Conservation (phyloP, 2,113 vertebrate species). For the Mesembrinibis cayennensis region DNA sequence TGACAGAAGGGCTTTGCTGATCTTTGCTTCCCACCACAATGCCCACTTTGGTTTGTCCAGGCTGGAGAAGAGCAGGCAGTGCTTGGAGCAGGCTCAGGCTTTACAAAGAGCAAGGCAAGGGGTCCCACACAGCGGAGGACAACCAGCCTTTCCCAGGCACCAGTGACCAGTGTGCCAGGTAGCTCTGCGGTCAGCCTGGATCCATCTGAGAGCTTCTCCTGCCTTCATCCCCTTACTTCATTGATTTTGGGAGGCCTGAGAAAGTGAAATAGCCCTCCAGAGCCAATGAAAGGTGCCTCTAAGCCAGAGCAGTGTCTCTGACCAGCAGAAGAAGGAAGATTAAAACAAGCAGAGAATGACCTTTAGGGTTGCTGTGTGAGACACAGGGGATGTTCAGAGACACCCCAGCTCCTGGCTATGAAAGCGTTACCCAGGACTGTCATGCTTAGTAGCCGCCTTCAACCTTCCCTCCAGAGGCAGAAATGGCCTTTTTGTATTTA, state of each 20-base stretch:
- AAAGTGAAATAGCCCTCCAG: background rate
- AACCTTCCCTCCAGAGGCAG: background rate
- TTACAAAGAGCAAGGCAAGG: background rate
- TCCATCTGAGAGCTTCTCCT: background rate
- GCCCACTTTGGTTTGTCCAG: background rate
- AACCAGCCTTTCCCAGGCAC: too few relatives aligned
- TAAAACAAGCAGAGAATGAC: background rate
- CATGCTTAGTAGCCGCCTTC: background rate
- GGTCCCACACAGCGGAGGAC: background rate
- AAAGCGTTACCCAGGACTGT: background rate
- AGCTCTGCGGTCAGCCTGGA: background rate
- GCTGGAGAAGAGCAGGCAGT: background rate
- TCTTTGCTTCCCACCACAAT: background rate
- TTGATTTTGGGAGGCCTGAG: background rate
- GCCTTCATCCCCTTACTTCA: background rate
- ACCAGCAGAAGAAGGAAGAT: background rate
- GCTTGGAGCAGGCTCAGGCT: fast-evolving
- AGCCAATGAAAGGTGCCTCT: background rate
- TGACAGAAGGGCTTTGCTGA: background rate
- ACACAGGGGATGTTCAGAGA: background rate
- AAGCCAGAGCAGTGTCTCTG: background rate
- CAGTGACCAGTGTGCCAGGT: background rate
- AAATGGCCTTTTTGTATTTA: background rate
- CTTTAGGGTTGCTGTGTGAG: background rate
- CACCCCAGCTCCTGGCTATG: background rate